phyloP scores from a whole-genome alignment of 2,888 invertebrate species.

The Lamproptera curius region DNA sequence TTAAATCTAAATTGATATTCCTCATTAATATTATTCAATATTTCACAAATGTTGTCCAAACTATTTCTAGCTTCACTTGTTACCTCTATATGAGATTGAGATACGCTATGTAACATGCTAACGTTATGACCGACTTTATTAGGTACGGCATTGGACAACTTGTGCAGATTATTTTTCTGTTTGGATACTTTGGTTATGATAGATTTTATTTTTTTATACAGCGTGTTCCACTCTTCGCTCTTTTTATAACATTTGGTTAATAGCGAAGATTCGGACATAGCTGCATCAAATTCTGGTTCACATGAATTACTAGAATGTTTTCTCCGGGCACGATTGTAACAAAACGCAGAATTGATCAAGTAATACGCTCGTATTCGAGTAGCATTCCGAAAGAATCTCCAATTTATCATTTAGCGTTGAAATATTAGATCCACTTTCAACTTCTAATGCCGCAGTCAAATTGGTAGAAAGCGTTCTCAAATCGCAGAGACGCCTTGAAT shows the following conservation, averaged over 20 bases:
- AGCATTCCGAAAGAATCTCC: conserved; percentile 61
- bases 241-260: conserved; percentile 58
- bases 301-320: conserved; percentile 34
- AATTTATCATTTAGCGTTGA: conserved; percentile 51
- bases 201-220: conserved; percentile 49
- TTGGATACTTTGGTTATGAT: conserved; percentile 51
- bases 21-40: conserved; percentile 43
- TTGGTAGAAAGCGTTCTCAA: conserved; percentile 70
- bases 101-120: conserved; percentile 35
- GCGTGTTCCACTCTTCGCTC: conserved; percentile 56
- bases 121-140: conserved; percentile 42
- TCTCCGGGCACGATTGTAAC: conserved; percentile 73
- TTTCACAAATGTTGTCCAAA: conserved; percentile 42
- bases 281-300: conserved; percentile 56
- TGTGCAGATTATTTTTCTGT: conserved; percentile 54
- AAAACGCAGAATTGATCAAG: conserved; percentile 84
- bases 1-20: conserved; percentile 53
- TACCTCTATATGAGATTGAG: conserved; percentile 56
- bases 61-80: conserved; percentile 45
- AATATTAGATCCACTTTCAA: conserved; percentile 48
- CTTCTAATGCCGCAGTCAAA: conserved; percentile 50
- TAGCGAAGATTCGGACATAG: conserved; percentile 55
- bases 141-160: conserved; percentile 46
- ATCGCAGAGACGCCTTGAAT: conserved; percentile 76
- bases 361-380: conserved; percentile 71